Conservation (phyloP, 2,797 vertebrate genomes). For the Alosa sapidissima region DNA sequence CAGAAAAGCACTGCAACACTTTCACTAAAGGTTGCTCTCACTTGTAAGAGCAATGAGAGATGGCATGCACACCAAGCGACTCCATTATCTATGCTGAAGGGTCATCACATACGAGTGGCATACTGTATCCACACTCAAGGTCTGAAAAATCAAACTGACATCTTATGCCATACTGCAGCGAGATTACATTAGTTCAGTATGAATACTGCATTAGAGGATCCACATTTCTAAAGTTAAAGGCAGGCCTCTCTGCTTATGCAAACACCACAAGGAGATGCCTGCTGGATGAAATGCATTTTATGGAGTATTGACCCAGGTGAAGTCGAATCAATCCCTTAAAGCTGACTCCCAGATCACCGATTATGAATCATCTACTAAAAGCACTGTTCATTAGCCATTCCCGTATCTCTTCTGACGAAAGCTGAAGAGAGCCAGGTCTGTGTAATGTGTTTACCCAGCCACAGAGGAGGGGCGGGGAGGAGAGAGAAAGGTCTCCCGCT, state of each 20-base stretch:
- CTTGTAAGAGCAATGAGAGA: neutral
- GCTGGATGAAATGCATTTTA: neutral
- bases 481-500: constrained; percentile 50
- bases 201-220: neutral
- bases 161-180: neutral
- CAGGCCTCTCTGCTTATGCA: neutral
- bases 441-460: neutral
- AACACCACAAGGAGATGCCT: neutral
- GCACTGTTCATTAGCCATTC: constrained; percentile 1
- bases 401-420: neutral
- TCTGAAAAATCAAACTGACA: constrained; percentile 7
- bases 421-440: neutral
- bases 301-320: neutral
- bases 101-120: neutral
- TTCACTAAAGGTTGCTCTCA: neutral
- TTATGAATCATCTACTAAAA: constrained; percentile 23
- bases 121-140: neutral
- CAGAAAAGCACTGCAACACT: neutral
- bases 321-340: neutral
- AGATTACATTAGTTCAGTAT: constrained; percentile 15
- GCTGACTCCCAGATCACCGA: constrained; percentile 7
- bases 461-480: neutral
- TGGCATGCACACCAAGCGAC: neutral
- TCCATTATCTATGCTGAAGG: constrained; percentile 8
- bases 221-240: neutral